Evolutionary conservation across 2,888 invertebrate species (phyloP).

Genomic region (Mystacides longicornis): DNA sequence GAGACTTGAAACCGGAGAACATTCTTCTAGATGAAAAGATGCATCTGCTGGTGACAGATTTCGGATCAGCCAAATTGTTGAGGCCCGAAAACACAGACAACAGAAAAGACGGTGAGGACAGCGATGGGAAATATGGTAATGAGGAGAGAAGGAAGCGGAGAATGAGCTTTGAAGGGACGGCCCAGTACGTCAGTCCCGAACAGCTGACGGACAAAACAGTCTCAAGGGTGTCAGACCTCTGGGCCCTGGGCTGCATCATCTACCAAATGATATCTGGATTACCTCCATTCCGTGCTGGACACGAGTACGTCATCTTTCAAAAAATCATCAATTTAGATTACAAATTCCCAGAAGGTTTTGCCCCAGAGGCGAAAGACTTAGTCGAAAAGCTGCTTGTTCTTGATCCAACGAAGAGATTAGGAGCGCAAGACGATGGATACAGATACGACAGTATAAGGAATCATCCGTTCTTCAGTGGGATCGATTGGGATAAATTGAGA

Average conservation of each 20-base stretch:
- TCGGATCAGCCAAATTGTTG: slow-evolving; percentile 90
- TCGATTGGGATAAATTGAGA: slow-evolving; percentile 76
- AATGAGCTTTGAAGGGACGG: slow-evolving; percentile 94
- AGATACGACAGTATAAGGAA: slow-evolving; percentile 74
- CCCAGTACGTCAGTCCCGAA: slow-evolving; percentile 98
- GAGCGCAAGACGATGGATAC: slow-evolving; percentile 63
- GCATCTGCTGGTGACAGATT: slow-evolving; percentile 95
- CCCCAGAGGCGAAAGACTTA: slow-evolving; percentile 76
- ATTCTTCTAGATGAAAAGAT: slow-evolving; percentile 90
- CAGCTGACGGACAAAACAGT: slow-evolving; percentile 74
- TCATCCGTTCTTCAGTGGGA: slow-evolving; percentile 79
- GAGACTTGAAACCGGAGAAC: slow-evolving; percentile 97
- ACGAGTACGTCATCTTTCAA: slow-evolving; percentile 94
- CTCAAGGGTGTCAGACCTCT: slow-evolving; percentile 80
- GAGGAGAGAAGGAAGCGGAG: slow-evolving; percentile 49
- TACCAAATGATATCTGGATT: slow-evolving; percentile 95
- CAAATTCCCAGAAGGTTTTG: slow-evolving; percentile 88
- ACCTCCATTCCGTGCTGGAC: slow-evolving; percentile 85
- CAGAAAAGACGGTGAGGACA: slow-evolving; percentile 25
- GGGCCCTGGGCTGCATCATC: slow-evolving; percentile 95
- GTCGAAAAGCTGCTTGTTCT: slow-evolving; percentile 78
- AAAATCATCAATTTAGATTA: slow-evolving; percentile 88
- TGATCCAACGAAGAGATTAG: slow-evolving; percentile 73
- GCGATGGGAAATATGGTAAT: slow-evolving; percentile 32
- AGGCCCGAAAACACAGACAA: slow-evolving; percentile 33